Evolutionary conservation across 1,140 invertebrate genomes (phyloP), one percentile per base, ranked within the genome.

Genomic region (Coenobita brevimanus): DNA sequence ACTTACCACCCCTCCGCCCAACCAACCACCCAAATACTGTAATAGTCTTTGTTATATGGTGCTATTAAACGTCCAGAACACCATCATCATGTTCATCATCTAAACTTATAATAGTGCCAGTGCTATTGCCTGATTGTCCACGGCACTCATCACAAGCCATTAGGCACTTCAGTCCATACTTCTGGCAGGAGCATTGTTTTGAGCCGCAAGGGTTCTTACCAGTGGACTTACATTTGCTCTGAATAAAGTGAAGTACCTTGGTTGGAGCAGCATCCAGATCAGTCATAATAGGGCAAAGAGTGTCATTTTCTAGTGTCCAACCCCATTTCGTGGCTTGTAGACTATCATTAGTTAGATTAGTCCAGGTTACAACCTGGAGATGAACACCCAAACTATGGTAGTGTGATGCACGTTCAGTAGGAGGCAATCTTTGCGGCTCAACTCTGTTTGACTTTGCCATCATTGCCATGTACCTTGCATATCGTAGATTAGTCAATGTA

Each of bases 61-160:
- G n/a, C n/a, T n/a, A n/a, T n/a, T n/a, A n/a, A n/a, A n/a, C n/a
- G n/a, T n/a, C n/a, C n/a, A n/a, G n/a, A n/a, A n/a, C n/a, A n/a
- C n/a, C n/a, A n/a, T n/a, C n/a, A n/a, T n/a, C n/a, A n/a, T n/a
- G n/a, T n/a, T n/a, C n/a, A n/a, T n/a, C n/a, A n/a, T n/a, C n/a
- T n/a, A n/a, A n/a, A n/a, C n/a, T 78, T 54, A 80, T 54, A 80
- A 30, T 30, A 54, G 76, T 80, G 27, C 41, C 76, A 46, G 75
- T 78, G 46, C 60, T 57, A 57, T 54, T 80, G 43, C 46, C 54
- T 80, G 76, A 79, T 24, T 79, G 76, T 54, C 43, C 76, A 80
- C 76, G n/a, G 50, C 46, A 80, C 76, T 80, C 76, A 17, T 80
- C 76, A 80, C 76, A 80, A 54, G 76, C 76, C 46, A 80, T 80